Evolutionary conservation across 2,797 vertebrate species (phyloP).

Genomic region (Crocodylus rhombifer): DNA sequence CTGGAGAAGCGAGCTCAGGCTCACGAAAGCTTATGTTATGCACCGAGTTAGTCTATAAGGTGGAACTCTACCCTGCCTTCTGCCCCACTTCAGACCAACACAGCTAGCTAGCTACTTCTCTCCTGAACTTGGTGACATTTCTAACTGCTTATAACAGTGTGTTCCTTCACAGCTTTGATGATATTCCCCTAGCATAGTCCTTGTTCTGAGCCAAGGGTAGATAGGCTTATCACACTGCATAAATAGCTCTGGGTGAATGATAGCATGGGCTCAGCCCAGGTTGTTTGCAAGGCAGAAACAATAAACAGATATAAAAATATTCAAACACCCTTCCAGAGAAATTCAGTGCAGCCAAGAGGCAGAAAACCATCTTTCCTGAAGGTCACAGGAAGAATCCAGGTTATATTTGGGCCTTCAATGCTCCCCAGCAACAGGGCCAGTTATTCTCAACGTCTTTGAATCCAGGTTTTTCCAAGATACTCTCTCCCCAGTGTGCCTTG

Average conservation of each 20-base stretch:
- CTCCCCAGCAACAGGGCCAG: neutral
- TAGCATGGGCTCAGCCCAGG: neutral
- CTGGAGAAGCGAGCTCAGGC: too few relatives aligned
- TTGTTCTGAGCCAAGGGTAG: neutral
- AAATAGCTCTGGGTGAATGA: neutral
- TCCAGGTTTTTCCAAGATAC: neutral
- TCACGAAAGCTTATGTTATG: too few relatives aligned
- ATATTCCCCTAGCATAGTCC: neutral
- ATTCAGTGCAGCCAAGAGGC: neutral
- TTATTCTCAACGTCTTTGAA: neutral
- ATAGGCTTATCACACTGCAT: neutral
- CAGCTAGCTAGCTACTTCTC: too few relatives aligned
- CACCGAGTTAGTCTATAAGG: too few relatives aligned
- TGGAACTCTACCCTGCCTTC: too few relatives aligned
- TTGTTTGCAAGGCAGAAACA: conserved; percentile 62
- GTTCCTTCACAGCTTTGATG: neutral
- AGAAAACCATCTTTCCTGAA: neutral
- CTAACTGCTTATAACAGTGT: neutral
- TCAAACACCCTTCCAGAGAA: neutral
- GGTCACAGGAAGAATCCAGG: neutral
- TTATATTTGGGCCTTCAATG: neutral
- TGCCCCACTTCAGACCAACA: too few relatives aligned
- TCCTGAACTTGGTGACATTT: too few relatives aligned
- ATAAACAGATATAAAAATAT: conserved; percentile 26
- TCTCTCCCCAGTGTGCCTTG: neutral